These are phyloP conservation scores for Himalopsyche tibetana DNA, from an alignment of 2,888 invertebrate genomes.

Conservation along the genomic window DNA sequence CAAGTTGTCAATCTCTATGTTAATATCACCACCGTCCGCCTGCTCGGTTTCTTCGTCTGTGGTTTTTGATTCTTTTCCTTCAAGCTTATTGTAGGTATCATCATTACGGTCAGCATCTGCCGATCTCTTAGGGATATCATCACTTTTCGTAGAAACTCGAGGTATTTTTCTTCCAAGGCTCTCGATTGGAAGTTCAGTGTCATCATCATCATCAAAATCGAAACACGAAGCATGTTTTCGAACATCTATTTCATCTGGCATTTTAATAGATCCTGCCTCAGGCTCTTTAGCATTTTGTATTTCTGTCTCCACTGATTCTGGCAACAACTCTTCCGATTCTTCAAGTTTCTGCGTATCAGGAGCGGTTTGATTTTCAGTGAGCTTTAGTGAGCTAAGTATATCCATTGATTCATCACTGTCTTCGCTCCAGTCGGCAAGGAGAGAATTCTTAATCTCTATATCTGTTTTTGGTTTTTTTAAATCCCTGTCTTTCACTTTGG, in stretches of 20 bases:
- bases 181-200: conserved; percentile 74
- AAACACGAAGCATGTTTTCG: conserved; percentile 79
- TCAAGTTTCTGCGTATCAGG: conserved; percentile 49
- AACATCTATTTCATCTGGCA: conserved; percentile 63
- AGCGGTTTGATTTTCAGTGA: conserved; percentile 61
- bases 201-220: conserved; percentile 87
- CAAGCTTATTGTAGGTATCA: not conserved
- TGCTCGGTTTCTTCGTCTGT: conserved; percentile 64
- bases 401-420: conserved; percentile 74
- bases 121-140: conserved; percentile 64
- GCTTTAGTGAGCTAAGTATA: conserved; percentile 66
- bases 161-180: conserved; percentile 80
- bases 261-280: not conserved
- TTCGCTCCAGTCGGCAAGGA: conserved; percentile 88
- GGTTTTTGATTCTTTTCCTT: conserved; percentile 53
- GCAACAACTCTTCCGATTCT: not conserved
- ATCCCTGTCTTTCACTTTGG: conserved; percentile 69
- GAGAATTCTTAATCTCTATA: conserved; percentile 81
- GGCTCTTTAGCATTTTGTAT: conserved; percentile 47
- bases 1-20: conserved; percentile 79
- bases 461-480: conserved; percentile 77
- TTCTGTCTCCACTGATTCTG: not conserved
- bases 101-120: conserved; percentile 43
- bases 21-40: conserved; percentile 71
- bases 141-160: conserved; percentile 74